Base-by-base conservation (phyloP, 1,140 invertebrate species). In the Hylyphantes graminicola region DNA sequence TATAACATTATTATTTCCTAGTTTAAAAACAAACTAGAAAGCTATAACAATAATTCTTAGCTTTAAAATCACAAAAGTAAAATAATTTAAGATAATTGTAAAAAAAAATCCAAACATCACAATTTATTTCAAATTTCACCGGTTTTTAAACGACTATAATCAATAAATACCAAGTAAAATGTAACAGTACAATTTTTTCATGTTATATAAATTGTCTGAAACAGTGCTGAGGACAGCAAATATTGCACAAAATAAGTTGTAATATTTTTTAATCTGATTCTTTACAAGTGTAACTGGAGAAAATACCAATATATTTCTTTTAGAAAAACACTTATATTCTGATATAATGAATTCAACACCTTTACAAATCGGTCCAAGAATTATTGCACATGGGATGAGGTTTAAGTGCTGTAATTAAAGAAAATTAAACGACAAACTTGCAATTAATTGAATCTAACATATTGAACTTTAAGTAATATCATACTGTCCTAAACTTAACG, bases 321-420 rank as follows among this genome's bases (percentile, higher is more conserved):
- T 63, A 53, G 50, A 70, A 70, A 80, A 80, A 80, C 77, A 70
- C 21, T 80, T 70, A 80, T 65, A 80, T 68, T 70, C 35, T 59
- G 35, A 70, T 70, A 59, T 80, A 83, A 70, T 61, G 35, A 63
- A 73, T 81, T 83, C 57, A 74, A 83, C 80, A 83, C 59, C 68
- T 70, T 80, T 80, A 80, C 57, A 83, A 65, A 72, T 61, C 70
- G 75, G 75, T 74, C 70, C 64, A 11, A 70, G 35, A 72, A 63
- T 83, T 83, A 83, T 83, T 83, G 80, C 80, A 83, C 80, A 83
- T 54, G 72, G 15, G 67, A 83, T 83, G 80, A 83, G 80, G 80
- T 75, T 83, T 65, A 15, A 75, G 70, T 61, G 53, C 77, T 68
- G 76, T 55, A 78, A 51, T 75, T 61, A 73, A 67, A 74, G 61